Conservation (phyloP, 1,140 invertebrate species). For the Polypedilum pembai region DNA sequence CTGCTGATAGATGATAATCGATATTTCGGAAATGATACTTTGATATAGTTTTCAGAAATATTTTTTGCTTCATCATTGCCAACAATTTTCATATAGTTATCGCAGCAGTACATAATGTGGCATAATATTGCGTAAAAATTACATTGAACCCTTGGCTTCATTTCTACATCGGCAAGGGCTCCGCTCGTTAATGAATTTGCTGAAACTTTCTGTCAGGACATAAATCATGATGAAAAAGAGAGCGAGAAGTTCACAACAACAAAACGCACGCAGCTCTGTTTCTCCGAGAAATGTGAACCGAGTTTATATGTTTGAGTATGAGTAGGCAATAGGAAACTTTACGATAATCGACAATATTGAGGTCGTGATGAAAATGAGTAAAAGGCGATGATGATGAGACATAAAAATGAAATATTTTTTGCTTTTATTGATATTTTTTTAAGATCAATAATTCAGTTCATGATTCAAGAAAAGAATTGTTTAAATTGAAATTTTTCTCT, state of each 20-base stretch:
- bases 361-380: neutral
- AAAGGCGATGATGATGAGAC: constrained; percentile 10
- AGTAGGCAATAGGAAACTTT: neutral
- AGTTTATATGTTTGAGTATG: neutral
- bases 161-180: neutral
- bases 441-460: neutral
- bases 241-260: too few relatives aligned
- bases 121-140: neutral
- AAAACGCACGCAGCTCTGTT: too few relatives aligned
- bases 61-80: too few relatives aligned
- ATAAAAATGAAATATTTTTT: neutral
- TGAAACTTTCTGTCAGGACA: constrained; percentile 11
- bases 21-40: too few relatives aligned
- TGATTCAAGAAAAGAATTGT: too few relatives aligned
- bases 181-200: neutral
- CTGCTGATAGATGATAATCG: too few relatives aligned
- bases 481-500: too few relatives aligned
- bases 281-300: too few relatives aligned
- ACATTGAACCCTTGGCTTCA: neutral
- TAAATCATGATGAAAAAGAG: constrained; percentile 5
- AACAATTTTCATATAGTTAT: too few relatives aligned
- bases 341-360: neutral
- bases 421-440: neutral
- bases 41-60: too few relatives aligned
- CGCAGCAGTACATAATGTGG: too few relatives aligned